Conservation (phyloP, 1,140 invertebrate genomes). For the Papilio dardanus region DNA sequence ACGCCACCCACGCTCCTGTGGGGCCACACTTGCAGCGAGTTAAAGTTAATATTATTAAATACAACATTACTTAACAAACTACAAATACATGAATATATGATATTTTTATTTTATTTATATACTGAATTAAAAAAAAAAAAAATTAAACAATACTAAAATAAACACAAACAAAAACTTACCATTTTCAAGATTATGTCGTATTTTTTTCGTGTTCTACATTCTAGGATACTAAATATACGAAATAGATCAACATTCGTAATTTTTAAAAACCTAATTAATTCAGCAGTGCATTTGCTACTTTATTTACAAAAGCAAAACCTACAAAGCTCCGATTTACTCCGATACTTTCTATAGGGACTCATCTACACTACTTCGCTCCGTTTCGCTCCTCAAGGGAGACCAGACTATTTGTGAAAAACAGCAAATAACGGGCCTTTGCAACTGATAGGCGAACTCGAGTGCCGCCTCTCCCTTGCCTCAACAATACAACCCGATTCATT, state of each 20-base stretch:
- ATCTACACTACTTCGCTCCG: slow-evolving; percentile 42
- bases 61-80: neutral
- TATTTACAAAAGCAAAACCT: slow-evolving; percentile 57
- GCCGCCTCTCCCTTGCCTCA: slow-evolving; percentile 45
- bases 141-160: too few relatives aligned
- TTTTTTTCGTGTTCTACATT: too few relatives aligned
- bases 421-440: slow-evolving; percentile 66
- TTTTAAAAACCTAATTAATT: neutral
- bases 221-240: too few relatives aligned
- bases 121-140: too few relatives aligned
- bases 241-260: neutral
- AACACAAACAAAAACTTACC: too few relatives aligned
- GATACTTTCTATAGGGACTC: slow-evolving; percentile 51
- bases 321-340: slow-evolving; percentile 52
- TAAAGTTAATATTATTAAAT: slow-evolving; percentile 4
- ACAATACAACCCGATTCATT: slow-evolving; percentile 68
- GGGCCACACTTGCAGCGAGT: neutral
- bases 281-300: slow-evolving; percentile 44
- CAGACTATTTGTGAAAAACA: slow-evolving; percentile 67
- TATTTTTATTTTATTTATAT: neutral
- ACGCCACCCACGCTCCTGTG: slow-evolving; percentile 38
- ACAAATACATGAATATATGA: neutral
- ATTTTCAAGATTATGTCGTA: too few relatives aligned
- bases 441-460: slow-evolving; percentile 66
- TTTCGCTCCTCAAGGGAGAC: slow-evolving; percentile 47